Base-by-base conservation (phyloP, 2,888 invertebrate species). In the Strigamia crassipes region DNA sequence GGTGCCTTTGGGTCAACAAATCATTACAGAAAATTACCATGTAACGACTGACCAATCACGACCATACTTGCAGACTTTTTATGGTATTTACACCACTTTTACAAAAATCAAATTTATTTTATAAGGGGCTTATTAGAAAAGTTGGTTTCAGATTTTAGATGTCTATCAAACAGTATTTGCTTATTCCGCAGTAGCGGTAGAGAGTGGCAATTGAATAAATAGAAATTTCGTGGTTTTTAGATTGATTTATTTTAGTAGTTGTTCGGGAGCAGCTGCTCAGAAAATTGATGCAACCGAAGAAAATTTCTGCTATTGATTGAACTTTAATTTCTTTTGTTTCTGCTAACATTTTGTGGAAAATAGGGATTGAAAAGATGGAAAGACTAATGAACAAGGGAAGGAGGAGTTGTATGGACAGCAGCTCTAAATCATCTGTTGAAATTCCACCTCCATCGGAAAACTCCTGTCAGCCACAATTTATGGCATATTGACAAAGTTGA, bases 371-470 rank as follows among this genome's bases (percentile, higher is more conserved):
- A 73, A 73, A 73, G 73, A 73, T 73, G 73, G 73, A 73, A 23
- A 73, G 5, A 27, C 73, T 73, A 73, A 73, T 73, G 73, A 73
- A 73, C 73, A 27, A 73, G 31, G 73, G 31, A 73, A 73, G 73
- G 73, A 73, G 73, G 73, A 31, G 73, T 27, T 73, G 73, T 9
- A 27, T 73, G 73, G 73, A 73, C 73, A 73, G 73, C 73, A 73
- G 73, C 73, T n/a, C 73, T 73, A 73, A 73, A 27, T 73, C 73
- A 73, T 73, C 73, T 27, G 73, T 73, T 73, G 73, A 73, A 73
- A 73, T 73, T 73, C 73, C 73, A 73, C 73, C 73, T 73, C 73
- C 31, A 73, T 27, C 73, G 31, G 73, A 23, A 73, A 73, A 73
- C 73, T 73, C 31, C 73, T 73, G 73, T 27, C 73, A 73, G 73